Evolutionary conservation across 2,888 invertebrate species (phyloP), one percentile per base, ranked within the genome.

Genomic region (Formica aserva): DNA sequence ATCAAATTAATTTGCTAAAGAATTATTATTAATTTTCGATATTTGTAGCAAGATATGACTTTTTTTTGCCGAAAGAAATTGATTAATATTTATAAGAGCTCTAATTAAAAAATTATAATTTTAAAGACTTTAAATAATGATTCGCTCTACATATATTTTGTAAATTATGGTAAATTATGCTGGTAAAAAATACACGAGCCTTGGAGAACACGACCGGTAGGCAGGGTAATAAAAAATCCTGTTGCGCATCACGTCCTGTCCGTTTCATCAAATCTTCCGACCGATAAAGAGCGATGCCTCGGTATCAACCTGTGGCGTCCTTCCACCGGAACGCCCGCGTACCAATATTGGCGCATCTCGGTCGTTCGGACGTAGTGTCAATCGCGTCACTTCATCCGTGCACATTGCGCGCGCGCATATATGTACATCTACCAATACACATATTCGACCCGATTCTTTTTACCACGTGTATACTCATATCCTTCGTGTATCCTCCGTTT

Each of bases 241-340:
- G 78, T 80, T 80, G 60, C 78, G 57, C 71, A 41, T 77, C 77
- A 77, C 77, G 48, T 71, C 78, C 69, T 71, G 71, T 80, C 78
- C 60, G 71, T 80, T 80, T 80, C 78, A 80, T 80, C 78, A 80
- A 80, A 80, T 80, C 78, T 80, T 81, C 63, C 81, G 81, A 74
- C 81, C 74, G 81, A 74, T 74, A 81, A 81, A 81, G 75, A 85
- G 83, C 86, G 89, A 87, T 89, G 83, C 82, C 85, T 88, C 86
- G 84, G 86, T 78, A 82, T 87, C 90, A 90, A 90, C 90, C 90
- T 90, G 90, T 90, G 87, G 90, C 88, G 83, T 87, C 89, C 89
- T 90, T 88, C 85, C 80, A 81, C 65, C 85, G 85, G 85, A 82
- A 77, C 74, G 74, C 78, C 66, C 67, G 71, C 86, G 57, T 84